A percentile compares a stretch with the other conserved stretches of the same genome.
Conservation (phyloP, 2,888 invertebrate genomes). For the Oscheius sp. region DNA sequence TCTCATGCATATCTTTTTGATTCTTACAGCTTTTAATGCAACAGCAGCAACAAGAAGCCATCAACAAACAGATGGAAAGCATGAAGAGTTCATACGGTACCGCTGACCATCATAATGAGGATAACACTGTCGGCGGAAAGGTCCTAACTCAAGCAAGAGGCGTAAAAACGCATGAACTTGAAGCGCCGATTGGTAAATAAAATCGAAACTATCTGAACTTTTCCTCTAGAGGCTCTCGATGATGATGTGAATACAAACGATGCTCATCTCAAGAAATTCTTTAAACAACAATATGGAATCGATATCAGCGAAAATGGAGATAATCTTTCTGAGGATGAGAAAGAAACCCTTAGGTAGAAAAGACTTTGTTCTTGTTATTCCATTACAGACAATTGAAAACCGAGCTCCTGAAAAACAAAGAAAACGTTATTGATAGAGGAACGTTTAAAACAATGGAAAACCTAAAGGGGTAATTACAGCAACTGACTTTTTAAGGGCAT, state of each 20-base stretch:
- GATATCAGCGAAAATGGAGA: conserved; percentile 62
- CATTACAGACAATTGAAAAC: conserved; percentile 56
- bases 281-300: conserved; percentile 66
- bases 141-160: conserved; percentile 46
- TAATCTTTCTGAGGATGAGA: conserved; percentile 61
- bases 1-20: not conserved
- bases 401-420: conserved; percentile 55
- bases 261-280: conserved; percentile 60
- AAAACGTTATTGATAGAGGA: conserved; percentile 51
- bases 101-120: conserved; percentile 25
- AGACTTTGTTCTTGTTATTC: not conserved
- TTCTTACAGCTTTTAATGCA: conserved; percentile 65
- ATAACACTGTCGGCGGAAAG: conserved; percentile 41
- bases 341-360: conserved; percentile 53
- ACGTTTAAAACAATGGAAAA: conserved; percentile 60
- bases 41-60: conserved; percentile 66
- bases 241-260: conserved; percentile 64
- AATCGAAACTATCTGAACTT: not conserved
- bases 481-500: not conserved
- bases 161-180: conserved; percentile 40
- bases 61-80: conserved; percentile 57
- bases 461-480: conserved; percentile 42
- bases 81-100: conserved; percentile 48
- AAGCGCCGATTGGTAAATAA: conserved; percentile 25
- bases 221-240: conserved; percentile 55